Conservation (phyloP, 2,888 invertebrate genomes). For the Shargacucullia verbasci region DNA sequence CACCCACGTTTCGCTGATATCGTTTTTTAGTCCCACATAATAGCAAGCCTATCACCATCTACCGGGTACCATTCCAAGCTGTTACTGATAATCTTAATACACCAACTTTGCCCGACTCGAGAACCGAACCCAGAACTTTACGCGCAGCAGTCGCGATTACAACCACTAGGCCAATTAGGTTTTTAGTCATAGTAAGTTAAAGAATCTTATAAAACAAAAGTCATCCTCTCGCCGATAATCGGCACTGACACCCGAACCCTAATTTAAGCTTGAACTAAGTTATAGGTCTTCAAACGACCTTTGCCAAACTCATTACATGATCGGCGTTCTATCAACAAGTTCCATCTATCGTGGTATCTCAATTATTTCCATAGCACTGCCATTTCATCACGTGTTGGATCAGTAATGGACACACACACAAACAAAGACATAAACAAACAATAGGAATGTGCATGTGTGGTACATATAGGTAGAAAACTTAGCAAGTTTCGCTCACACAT, state of each 20-base stretch:
- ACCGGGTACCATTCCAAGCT: too few relatives aligned
- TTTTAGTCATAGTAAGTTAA: too few relatives aligned
- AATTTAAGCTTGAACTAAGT: constrained; percentile 14
- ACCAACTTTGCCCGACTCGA: too few relatives aligned
- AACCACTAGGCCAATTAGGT: too few relatives aligned
- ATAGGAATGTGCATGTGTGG: constrained; percentile 9
- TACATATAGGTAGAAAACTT: constrained; percentile 15
- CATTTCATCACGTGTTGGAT: constrained; percentile 29
- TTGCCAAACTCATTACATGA: constrained; percentile 34
- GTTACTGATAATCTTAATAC: too few relatives aligned
- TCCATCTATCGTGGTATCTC: constrained; percentile 34
- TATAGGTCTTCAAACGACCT: constrained; percentile 8
- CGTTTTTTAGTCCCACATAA: too few relatives aligned
- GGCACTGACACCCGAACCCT: neutral
- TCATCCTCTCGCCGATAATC: too few relatives aligned
- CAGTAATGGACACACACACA: constrained; percentile 36
- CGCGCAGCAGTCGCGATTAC: too few relatives aligned
- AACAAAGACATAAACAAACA: constrained; percentile 1
- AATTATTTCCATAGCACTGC: constrained; percentile 28
- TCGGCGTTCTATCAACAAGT: constrained; percentile 23
- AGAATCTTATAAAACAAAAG: too few relatives aligned
- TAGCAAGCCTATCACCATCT: too few relatives aligned
- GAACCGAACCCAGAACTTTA: too few relatives aligned
- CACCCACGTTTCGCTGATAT: too few relatives aligned
- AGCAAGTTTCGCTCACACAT: constrained; percentile 44